These are phyloP conservation scores for Sternarchorhynchus goeldii DNA, from an alignment of 2,797 vertebrate genomes.

Conservation along the genomic window DNA sequence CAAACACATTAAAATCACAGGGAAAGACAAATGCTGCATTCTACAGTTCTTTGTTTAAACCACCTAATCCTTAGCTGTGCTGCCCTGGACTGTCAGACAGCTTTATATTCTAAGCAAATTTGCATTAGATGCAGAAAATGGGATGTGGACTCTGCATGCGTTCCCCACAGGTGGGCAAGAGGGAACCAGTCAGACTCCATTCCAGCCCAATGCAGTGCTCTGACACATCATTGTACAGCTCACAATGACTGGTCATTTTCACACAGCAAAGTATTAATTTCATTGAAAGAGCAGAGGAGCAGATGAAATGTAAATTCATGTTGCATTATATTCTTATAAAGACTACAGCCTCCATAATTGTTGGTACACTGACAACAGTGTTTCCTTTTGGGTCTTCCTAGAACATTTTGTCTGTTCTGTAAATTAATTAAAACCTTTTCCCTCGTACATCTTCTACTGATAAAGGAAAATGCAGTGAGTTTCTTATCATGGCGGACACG, in stretches of 20 bases:
- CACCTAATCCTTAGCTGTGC: neutral
- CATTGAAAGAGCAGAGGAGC: neutral
- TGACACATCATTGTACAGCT: neutral
- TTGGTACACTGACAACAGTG: neutral
- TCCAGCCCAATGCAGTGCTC: neutral
- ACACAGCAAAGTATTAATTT: neutral
- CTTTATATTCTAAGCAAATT: neutral
- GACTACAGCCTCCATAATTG: neutral
- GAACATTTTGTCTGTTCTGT: constrained; percentile 12
- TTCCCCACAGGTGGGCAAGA: neutral
- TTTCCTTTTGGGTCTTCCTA: neutral
- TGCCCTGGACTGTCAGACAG: neutral
- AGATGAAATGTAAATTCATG: neutral
- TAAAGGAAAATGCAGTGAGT: constrained; percentile 29
- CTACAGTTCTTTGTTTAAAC: neutral
- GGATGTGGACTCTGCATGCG: neutral
- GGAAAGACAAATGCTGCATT: neutral
- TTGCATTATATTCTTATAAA: constrained; percentile 2
- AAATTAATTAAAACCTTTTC: constrained; percentile 22
- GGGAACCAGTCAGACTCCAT: neutral
- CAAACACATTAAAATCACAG: no score
- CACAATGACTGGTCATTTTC: neutral
- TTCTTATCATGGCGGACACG: constrained; percentile 31
- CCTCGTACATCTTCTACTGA: constrained; percentile 27
- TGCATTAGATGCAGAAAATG: neutral